phyloP scores from a whole-genome alignment of 2,797 vertebrate species.

The Leptoclinus maculatus region DNA sequence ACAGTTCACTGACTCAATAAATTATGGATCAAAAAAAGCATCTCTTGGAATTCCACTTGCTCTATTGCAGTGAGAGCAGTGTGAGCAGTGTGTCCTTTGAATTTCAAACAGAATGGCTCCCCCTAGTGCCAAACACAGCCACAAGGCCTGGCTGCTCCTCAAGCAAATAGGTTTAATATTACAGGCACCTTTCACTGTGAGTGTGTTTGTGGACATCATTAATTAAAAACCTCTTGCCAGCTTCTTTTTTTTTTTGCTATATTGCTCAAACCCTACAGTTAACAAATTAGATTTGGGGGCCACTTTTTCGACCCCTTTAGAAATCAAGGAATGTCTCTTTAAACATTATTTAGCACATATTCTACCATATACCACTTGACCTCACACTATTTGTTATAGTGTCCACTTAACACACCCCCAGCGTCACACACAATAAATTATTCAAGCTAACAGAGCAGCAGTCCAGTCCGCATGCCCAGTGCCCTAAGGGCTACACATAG shows the following conservation, averaged over 20 bases:
- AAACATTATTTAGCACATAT: not conserved
- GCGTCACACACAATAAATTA: slow-evolving; percentile 49
- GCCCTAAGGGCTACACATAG: slow-evolving; percentile 23
- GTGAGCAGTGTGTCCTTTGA: slow-evolving; percentile 17
- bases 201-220: not conserved
- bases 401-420: slow-evolving; percentile 21
- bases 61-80: slow-evolving; percentile 27
- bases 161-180: not conserved
- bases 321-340: not conserved
- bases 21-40: slow-evolving; percentile 74
- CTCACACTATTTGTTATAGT: slow-evolving; percentile 11
- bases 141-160: not conserved
- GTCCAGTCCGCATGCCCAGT: slow-evolving; percentile 17
- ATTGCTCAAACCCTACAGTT: not conserved
- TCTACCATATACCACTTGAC: slow-evolving; percentile 13
- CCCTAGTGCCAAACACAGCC: slow-evolving; percentile 74
- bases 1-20: slow-evolving; percentile 66
- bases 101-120: slow-evolving; percentile 83
- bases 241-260: not conserved
- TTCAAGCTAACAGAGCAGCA: slow-evolving; percentile 57
- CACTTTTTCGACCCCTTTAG: not conserved
- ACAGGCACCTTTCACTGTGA: not conserved
- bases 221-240: not conserved
- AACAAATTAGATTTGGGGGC: not conserved
- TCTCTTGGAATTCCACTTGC: slow-evolving; percentile 54